Evolutionary conservation across 2,888 invertebrate genomes (phyloP).

Genomic region (Netelia fuscicornis): DNA sequence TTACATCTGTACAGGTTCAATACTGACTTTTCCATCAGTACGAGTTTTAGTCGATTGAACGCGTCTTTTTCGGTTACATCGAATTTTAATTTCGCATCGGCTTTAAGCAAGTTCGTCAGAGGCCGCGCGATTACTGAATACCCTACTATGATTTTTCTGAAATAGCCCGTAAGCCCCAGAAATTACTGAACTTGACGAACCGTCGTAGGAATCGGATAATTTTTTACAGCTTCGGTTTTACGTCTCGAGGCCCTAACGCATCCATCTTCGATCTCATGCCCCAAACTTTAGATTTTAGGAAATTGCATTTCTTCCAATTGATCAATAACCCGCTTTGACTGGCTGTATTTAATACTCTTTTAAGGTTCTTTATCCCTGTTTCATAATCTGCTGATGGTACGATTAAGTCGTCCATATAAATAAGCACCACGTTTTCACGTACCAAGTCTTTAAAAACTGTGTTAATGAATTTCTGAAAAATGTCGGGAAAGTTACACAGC

Average conservation of each 20-base stretch:
- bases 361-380: constrained; percentile 36
- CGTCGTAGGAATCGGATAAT: constrained; percentile 16
- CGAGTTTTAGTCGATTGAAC: no score
- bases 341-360: constrained; percentile 25
- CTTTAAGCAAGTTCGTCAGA: not conserved
- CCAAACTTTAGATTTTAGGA: constrained; percentile 27
- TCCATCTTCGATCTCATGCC: constrained; percentile 13
- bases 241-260: constrained; percentile 38
- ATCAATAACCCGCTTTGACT: constrained; percentile 23
- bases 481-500: constrained; percentile 70
- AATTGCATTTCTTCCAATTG: not conserved
- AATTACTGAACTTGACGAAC: not conserved
- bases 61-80: no score
- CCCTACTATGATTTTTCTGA: constrained; percentile 26
- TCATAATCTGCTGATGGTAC: constrained; percentile 36
- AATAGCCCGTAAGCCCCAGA: constrained; percentile 39
- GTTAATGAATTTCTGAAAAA: constrained; percentile 69
- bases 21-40: no score
- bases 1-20: no score
- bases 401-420: constrained; percentile 61
- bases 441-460: constrained; percentile 67
- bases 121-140: constrained; percentile 18
- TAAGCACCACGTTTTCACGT: constrained; percentile 8
- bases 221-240: not conserved
- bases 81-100: no score